phyloP scores from a whole-genome alignment of 2,888 invertebrate genomes.

The Aleiodes leptofemur region DNA sequence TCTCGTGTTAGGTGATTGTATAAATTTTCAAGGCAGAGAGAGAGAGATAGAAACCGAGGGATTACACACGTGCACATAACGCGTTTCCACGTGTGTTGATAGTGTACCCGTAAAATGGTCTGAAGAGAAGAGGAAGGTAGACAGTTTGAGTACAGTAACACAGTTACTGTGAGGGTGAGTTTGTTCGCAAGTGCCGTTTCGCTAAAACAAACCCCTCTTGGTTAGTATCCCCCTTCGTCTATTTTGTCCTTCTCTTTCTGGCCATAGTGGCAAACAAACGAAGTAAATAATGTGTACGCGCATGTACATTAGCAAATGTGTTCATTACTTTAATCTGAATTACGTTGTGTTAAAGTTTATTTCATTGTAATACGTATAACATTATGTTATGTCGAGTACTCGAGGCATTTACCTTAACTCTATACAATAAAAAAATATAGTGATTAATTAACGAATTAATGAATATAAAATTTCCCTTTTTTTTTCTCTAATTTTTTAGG shows the following conservation, averaged over 20 bases:
- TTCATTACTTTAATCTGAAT: conserved; percentile 45
- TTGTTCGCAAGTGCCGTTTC: conserved; percentile 56
- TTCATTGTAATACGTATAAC: conserved; percentile 24
- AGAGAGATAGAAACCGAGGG: conserved; percentile 6
- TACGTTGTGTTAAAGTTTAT: conserved; percentile 31
- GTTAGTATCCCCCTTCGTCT: conserved; percentile 12
- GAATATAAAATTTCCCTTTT: no score
- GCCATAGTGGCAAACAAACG: conserved; percentile 37
- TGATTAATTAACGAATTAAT: no score
- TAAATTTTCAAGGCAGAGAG: conserved; percentile 38
- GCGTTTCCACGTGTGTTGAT: conserved; percentile 26
- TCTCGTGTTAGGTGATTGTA: conserved; percentile 33
- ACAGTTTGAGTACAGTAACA: conserved; percentile 32
- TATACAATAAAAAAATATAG: no score
- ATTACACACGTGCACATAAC: conserved; percentile 37
- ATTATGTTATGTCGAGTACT: conserved; percentile 18
- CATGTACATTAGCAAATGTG: conserved; percentile 43
- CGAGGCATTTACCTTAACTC: conserved; percentile 3
- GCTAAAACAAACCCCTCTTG: conserved; percentile 35
- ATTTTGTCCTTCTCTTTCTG: conserved; percentile 22
- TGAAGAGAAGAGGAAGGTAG: conserved; percentile 20
- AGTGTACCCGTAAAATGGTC: conserved; percentile 7
- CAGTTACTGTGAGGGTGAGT: conserved; percentile 28
- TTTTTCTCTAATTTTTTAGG: no score
- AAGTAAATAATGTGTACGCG: conserved; percentile 46